Evolutionary conservation across 2,888 invertebrate species (phyloP), one percentile per base, ranked within the genome.

Genomic region (Lasioglossum morio): DNA sequence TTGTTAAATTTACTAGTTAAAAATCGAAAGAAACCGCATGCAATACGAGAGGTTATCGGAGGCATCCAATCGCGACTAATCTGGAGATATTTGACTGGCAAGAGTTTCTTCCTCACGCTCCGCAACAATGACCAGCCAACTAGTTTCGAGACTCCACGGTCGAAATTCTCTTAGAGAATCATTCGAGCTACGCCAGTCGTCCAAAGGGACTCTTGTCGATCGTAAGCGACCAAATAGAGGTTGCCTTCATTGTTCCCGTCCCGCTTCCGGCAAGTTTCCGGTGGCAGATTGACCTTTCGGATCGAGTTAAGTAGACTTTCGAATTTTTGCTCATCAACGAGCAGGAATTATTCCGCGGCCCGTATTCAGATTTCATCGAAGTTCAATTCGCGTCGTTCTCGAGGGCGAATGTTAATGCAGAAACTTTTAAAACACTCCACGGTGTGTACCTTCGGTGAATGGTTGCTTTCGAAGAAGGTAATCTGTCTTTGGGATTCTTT

Each of bases 301-400:
- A 89, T 85, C 77, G 78, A 85, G 80, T 87, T 90, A 82, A 90
- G 85, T 88, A 85, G 90, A 48, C 85, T 84, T 85, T 88, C 75
- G 81, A 82, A 80, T 79, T 88, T 81, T 73, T 78, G 72, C 73
- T 81, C 82, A 27, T 80, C 77, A 77, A 27, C 81, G 75, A 85
- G 82, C 78, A 46, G 72, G 72, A 84, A 84, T 82, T 84, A 82
- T 72, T 63, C 83, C 72, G 70, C n/a, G 40, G 70, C 14, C 63
- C 19, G 40, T 14, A 57, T 16, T n/a, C 72, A 30, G 57, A 46
- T 76, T 76, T 40, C 74, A n/a, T 43, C 70, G 12, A 75, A 72
- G 72, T 72, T 76, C 27, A 2, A 27, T 57, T n/a, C 69, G 43
- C 60, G 70, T 76, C 34, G 27, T 48, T 75, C 53, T 19, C 63